Conservation (phyloP, 2,888 invertebrate genomes). For the Euplexia lucipara region DNA sequence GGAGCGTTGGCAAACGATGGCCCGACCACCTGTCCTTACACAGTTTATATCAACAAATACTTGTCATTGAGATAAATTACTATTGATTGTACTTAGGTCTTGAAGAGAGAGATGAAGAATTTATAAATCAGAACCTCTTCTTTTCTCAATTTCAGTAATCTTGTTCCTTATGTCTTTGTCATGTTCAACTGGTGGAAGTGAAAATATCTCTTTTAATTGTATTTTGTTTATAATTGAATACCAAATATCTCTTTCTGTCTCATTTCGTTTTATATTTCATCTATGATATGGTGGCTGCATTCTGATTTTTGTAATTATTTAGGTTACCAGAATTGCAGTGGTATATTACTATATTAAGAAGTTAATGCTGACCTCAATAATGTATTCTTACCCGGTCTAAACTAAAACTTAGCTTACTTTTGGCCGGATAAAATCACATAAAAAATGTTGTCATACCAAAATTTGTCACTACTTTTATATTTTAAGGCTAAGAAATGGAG, state of each 20-base stretch:
- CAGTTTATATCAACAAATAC: conserved; percentile 32
- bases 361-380: neutral
- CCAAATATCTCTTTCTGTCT: no score
- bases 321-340: no score
- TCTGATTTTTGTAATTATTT: no score
- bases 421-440: neutral
- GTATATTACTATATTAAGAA: neutral
- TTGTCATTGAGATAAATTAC: conserved; percentile 19
- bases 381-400: neutral
- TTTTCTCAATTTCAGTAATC: no score
- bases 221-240: no score
- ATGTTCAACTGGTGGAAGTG: no score
- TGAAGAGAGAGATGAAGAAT: neutral
- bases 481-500: conserved; percentile 8
- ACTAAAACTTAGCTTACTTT: neutral
- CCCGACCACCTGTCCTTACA: conserved; percentile 35
- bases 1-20: conserved; percentile 41
- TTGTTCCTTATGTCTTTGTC: no score
- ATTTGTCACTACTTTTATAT: conserved; percentile 6
- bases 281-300: no score
- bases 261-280: no score
- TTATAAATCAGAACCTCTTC: no score
- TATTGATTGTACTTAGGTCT: neutral
- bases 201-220: no score
- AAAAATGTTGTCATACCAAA: neutral